These are phyloP conservation scores for Poecile montanus DNA, from an alignment of 2,797 vertebrate genomes.

Conservation along the genomic window DNA sequence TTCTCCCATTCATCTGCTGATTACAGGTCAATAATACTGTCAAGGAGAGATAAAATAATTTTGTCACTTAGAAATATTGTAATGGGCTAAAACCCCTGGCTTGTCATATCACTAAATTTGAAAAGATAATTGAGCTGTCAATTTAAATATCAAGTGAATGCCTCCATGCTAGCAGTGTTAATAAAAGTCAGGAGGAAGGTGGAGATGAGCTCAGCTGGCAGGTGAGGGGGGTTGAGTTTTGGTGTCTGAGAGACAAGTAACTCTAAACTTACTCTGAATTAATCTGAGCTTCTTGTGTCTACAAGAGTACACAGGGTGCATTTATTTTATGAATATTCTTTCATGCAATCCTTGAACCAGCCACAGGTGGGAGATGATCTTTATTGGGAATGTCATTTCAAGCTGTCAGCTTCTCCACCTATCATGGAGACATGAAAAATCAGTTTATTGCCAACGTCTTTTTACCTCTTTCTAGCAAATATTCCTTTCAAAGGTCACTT, in stretches of 20 bases:
- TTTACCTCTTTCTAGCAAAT: neutral
- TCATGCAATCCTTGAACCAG: neutral
- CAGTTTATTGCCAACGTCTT: neutral
- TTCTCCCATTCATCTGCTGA: conserved; percentile 45
- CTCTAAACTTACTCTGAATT: neutral
- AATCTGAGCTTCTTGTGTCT: neutral
- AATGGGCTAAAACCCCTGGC: conserved; percentile 52
- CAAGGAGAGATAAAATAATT: conserved; percentile 65
- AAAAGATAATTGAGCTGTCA: conserved; percentile 70
- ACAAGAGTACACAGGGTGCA: neutral
- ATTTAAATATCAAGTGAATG: conserved; percentile 63
- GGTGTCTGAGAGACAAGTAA: neutral
- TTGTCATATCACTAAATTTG: conserved; percentile 65
- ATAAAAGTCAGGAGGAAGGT: conserved; percentile 33
- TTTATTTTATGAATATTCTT: conserved; percentile 4
- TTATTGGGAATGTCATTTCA: neutral
- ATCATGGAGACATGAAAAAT: neutral
- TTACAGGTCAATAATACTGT: conserved; percentile 68
- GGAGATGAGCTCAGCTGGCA: conserved; percentile 24
- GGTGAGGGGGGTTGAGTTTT: neutral
- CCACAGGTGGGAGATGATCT: conserved; percentile 4
- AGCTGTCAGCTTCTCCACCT: neutral
- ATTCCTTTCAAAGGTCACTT: neutral
- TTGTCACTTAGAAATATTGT: conserved; percentile 68
- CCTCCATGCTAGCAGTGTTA: conserved; percentile 13